These are phyloP conservation scores for Allacma fusca DNA, from an alignment of 2,888 invertebrate species.

Conservation along the genomic window DNA sequence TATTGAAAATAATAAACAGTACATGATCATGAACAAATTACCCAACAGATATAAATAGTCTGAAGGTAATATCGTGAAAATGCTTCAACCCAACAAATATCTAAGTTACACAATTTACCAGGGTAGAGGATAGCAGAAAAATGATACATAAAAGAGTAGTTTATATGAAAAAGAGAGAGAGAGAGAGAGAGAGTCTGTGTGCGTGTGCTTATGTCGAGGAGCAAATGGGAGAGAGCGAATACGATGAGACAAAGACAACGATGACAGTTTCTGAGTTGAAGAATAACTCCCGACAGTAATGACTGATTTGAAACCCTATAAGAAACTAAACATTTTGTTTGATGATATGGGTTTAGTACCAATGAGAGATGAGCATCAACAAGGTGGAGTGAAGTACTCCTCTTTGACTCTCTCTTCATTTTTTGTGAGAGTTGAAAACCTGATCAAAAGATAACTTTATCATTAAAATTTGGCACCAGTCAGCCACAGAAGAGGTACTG, in stretches of 20 bases:
- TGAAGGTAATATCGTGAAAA: background rate
- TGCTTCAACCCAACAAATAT: background rate
- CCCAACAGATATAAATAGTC: background rate
- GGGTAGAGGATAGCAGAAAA: background rate
- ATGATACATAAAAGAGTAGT: conserved; percentile 16
- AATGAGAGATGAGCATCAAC: conserved; percentile 32
- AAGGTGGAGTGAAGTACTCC: conserved; percentile 19
- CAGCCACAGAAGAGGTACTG: background rate
- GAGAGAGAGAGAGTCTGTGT: conserved; percentile 17
- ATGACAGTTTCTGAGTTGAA: conserved; percentile 9
- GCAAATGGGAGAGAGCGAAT: conserved; percentile 3
- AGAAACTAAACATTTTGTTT: conserved; percentile 30
- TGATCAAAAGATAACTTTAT: conserved; percentile 50
- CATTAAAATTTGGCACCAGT: conserved; percentile 51
- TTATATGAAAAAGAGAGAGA: background rate
- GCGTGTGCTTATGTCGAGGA: no score
- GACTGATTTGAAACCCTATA: conserved; percentile 36
- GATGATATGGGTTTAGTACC: conserved; percentile 27
- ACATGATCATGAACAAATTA: conserved; percentile 19
- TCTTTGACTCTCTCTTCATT: background rate
- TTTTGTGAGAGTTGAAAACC: conserved; percentile 14
- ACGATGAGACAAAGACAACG: conserved; percentile 21
- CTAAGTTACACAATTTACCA: background rate
- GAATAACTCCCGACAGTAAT: conserved; percentile 12
- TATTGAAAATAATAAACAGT: background rate